Conservation (phyloP, 2,797 vertebrate species). For the Sebastes matsubarae region DNA sequence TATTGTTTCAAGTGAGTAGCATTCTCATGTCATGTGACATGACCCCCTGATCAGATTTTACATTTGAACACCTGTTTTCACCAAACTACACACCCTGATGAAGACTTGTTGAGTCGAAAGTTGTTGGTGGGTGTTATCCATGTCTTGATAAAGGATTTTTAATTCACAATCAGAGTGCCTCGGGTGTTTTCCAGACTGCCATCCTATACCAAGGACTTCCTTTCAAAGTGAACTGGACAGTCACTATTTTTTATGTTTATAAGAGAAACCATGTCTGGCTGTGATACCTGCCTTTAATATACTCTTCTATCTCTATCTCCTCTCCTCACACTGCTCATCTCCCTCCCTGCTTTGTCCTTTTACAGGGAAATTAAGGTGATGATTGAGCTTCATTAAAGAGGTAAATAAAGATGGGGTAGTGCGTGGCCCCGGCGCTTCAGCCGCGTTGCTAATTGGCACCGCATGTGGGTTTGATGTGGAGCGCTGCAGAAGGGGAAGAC, state of each 20-base stretch:
- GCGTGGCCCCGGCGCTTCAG: conserved; percentile 54
- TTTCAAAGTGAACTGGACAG: too few relatives aligned
- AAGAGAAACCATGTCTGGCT: conserved; percentile 73
- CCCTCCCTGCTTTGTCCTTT: conserved; percentile 65
- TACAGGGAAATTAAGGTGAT: conserved; percentile 65
- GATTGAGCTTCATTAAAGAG: conserved; percentile 77
- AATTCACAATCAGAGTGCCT: too few relatives aligned
- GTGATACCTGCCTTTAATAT: conserved; percentile 46
- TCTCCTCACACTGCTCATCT: conserved; percentile 31
- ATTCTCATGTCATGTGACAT: too few relatives aligned
- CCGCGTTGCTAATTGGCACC: conserved; percentile 74
- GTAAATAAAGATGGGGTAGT: conserved; percentile 73
- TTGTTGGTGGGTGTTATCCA: too few relatives aligned
- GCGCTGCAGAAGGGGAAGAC: conserved; percentile 48
- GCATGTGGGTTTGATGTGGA: conserved; percentile 69
- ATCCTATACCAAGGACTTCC: too few relatives aligned
- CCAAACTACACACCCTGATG: too few relatives aligned
- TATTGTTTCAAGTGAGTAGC: too few relatives aligned
- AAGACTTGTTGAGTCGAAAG: too few relatives aligned
- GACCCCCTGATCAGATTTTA: too few relatives aligned
- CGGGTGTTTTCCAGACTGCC: too few relatives aligned
- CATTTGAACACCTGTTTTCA: too few relatives aligned
- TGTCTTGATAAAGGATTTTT: too few relatives aligned
- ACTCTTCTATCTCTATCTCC: conserved; percentile 42
- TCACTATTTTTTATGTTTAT: background rate